These are phyloP conservation scores for Drosophila mauritiana DNA, from an alignment of 1,140 invertebrate genomes.

Conservation along the genomic window DNA sequence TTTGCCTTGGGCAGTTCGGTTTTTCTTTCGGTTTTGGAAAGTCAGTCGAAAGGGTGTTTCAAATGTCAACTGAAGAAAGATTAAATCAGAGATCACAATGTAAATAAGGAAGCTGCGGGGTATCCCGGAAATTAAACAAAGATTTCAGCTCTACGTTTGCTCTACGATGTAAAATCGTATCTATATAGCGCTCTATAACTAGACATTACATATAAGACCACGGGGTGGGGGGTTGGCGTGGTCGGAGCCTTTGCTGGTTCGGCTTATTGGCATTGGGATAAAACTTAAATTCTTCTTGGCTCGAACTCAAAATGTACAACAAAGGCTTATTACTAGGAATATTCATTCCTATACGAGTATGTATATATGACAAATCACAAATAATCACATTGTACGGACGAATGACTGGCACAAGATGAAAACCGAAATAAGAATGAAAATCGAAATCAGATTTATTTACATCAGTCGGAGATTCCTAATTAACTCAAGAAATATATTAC, in stretches of 20 bases:
- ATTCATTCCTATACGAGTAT: conserved; percentile 1
- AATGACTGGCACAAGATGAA: conserved; percentile 24
- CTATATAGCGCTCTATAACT: conserved; percentile 14
- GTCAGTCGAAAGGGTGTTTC: conserved; percentile 18
- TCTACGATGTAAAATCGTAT: conserved; percentile 2
- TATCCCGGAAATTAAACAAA: conserved; percentile 14
- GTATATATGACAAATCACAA: conserved; percentile 11
- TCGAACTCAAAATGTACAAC: conserved; percentile 10
- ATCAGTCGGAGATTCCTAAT: not conserved
- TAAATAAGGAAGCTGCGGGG: conserved; percentile 1
- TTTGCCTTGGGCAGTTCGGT: conserved; percentile 23
- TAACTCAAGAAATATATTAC: not conserved
- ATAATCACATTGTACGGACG: conserved; percentile 24
- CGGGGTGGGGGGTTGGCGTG: not conserved
- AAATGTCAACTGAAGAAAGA: conserved; percentile 10
- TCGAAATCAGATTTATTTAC: conserved; percentile 11
- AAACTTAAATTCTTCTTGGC: conserved; percentile 10
- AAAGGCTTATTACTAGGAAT: conserved; percentile 3
- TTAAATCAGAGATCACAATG: conserved; percentile 21
- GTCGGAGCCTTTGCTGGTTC: conserved; percentile 11
- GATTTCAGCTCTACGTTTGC: conserved; percentile 6
- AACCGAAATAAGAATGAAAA: conserved; percentile 27
- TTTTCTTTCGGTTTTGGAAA: conserved; percentile 9
- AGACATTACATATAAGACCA: not conserved
- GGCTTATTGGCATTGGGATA: conserved; percentile 13